Evolutionary conservation across 92 coral and sea anemone species (phyloP), one percentile per base, ranked within the genome.

Genomic region (Zoanthus gigantus): DNA sequence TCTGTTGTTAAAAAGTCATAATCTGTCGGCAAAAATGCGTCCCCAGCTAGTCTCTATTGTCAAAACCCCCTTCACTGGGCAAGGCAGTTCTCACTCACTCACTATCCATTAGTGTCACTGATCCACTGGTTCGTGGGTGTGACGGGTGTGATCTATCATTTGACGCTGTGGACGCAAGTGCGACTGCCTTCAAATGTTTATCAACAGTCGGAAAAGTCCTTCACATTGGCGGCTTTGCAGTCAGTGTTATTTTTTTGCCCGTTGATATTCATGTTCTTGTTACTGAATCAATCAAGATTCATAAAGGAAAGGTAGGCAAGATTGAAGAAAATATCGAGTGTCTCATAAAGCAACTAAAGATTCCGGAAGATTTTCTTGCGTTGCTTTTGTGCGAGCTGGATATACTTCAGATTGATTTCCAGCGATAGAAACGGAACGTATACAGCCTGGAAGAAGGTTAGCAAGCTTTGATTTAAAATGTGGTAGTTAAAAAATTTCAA

Each of bases 211-310:
- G 23, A 56, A 23, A 73, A 28, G 81, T 61, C 52, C 9, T 28
- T 7, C 79, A 68, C 29, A 48, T 84, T 52, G 88, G 81, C 0
- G 88, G 88, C 5, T 84, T 84, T 52, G 88, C 28, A 4, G 28
- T 71, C 6, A 50, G 82, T 56, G 73, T 16, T 15, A 37, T 74
- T 17, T 16, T 54, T 6, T 54, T 84, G 53, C 88, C 89, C 0
- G 0, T 85, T 11, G 89, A 85, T 42, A 28, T 75, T 28, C 37
- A 74, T 15, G 74, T 60, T 5, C 83, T 85, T 16, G 74, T 85
- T 45, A 75, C 57, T 23, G 30, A 65, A 11, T 85, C 88, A 17
- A 56, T 54, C 47, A 6, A 73, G 9, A 0, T 84, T 34, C 72
- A 84, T 44, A 54, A 53, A 52, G 74, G 81, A 60, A 50, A 7